Conservation (phyloP, 2,888 invertebrate species). For the Julus scandinavius region DNA sequence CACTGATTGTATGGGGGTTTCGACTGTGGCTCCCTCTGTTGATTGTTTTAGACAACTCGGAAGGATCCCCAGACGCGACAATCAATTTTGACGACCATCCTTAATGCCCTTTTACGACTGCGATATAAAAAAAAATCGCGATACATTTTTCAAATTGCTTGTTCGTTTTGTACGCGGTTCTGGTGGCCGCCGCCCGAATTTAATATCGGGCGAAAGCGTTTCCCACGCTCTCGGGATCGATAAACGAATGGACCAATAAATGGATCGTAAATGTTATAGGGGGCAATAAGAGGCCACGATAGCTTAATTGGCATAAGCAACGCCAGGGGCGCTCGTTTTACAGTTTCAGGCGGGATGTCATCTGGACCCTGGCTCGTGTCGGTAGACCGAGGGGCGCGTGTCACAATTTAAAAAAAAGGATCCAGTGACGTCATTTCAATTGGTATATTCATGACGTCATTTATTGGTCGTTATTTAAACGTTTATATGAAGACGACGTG, state of each 20-base stretch:
- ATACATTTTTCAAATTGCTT: not conserved
- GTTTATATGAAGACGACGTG: too few species aligned
- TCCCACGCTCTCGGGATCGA: not conserved
- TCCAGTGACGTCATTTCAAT: too few species aligned
- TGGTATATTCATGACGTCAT: too few species aligned
- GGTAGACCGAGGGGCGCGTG: too few species aligned
- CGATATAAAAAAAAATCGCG: not conserved
- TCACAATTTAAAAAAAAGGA: too few species aligned
- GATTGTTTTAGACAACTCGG: not conserved
- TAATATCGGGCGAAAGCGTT: not conserved
- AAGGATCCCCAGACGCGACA: not conserved
- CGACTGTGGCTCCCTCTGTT: not conserved
- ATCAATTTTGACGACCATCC: not conserved
- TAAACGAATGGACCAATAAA: constrained; percentile 18
- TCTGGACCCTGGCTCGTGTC: too few species aligned
- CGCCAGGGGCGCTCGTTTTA: not conserved
- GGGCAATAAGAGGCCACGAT: not conserved
- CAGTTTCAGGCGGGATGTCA: too few species aligned
- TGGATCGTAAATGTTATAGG: not conserved
- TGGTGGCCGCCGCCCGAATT: not conserved
- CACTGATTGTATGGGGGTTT: too few species aligned
- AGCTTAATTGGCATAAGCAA: not conserved
- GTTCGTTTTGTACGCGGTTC: not conserved
- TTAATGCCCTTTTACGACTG: not conserved
- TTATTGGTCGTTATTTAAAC: too few species aligned